Base-by-base conservation (phyloP, 2,113 vertebrate species). In the Pseudorhombus dupliciocellatus region DNA sequence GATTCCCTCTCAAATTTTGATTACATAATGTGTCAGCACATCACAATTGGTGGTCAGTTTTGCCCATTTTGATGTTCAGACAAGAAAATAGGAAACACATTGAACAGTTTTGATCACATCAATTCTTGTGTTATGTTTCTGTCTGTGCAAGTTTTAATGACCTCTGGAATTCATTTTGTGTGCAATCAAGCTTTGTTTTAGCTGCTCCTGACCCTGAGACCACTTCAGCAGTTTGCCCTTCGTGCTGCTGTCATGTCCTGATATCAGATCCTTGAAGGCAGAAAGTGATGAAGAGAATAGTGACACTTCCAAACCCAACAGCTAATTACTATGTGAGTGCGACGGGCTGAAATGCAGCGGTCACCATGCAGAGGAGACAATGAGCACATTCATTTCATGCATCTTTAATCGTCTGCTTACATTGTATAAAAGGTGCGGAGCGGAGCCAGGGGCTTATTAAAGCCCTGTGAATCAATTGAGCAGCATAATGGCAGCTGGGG, bases 1-100 rank as follows among this genome's bases (percentile, higher is more conserved):
- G 89, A 90, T 90, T 85, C 87, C 51, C 66, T 79, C 85, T 83
- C 83, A 84, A 85, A 90, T 73, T 75, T 84, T 91, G 91, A 90
- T 90, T 90, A 90, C 80, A 89, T 72, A 80, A 89, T 42, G 69
- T 90, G 90, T 91, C 90, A 90, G 85, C 91, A 91, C 85, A 86
- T 90, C 81, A 84, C 84, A 90, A 88, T 85, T 82, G 87, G 84
- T 80, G 84, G 88, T 87, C 89, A 91, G 84, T 90, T 89, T 83
- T 90, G 86, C 86, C 87, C 86, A 87, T 88, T 90, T 92, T 88
- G 86, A 90, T 90, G 89, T 92, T 88, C 84, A 81, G 80, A 87
- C 77, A 72, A 81, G 83, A 85, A 89, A 92, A 91, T 88, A 77
- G 66, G 73, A 88, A 89, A 86, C 91, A 92, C 75, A 90, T 89